Evolutionary conservation across 2,888 invertebrate genomes (phyloP).

Genomic region (Autographa pulchrina): DNA sequence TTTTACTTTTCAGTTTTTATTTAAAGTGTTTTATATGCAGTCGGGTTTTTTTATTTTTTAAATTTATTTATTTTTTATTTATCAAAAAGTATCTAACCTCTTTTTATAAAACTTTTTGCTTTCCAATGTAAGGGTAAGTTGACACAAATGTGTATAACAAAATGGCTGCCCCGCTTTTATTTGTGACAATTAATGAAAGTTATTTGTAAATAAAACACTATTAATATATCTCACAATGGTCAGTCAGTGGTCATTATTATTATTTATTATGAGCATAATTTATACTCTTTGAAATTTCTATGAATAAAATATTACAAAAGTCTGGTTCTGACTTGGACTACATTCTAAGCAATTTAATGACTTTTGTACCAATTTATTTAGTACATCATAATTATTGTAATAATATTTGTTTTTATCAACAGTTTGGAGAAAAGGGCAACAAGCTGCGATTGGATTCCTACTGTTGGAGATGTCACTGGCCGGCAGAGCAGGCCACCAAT

Average conservation of each 20-base stretch:
- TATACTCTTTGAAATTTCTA: neutral
- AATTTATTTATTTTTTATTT: no score
- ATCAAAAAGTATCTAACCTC: constrained; percentile 27
- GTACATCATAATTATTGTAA: neutral
- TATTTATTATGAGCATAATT: neutral
- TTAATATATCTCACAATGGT: constrained; percentile 32
- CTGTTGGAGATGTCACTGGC: constrained; percentile 97
- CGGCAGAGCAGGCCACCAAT: constrained; percentile 85
- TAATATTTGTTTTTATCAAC: constrained; percentile 33
- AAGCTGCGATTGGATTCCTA: constrained; percentile 91
- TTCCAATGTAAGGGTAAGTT: constrained; percentile 35
- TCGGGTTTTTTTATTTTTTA: no score
- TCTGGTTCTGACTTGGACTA: neutral
- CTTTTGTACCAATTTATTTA: neutral
- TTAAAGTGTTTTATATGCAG: no score
- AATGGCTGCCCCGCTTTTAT: constrained; percentile 58
- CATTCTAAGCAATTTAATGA: neutral
- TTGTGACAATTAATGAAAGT: constrained; percentile 36
- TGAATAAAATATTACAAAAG: neutral
- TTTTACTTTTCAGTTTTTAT: no score
- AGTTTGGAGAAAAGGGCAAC: constrained; percentile 65
- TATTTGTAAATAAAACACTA: constrained; percentile 22
- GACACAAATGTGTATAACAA: constrained; percentile 53
- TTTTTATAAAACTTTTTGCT: constrained; percentile 28
- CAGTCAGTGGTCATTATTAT: constrained; percentile 14